Conservation (phyloP, 2,797 vertebrate species). For the Parauchenoglanis ngamensis region DNA sequence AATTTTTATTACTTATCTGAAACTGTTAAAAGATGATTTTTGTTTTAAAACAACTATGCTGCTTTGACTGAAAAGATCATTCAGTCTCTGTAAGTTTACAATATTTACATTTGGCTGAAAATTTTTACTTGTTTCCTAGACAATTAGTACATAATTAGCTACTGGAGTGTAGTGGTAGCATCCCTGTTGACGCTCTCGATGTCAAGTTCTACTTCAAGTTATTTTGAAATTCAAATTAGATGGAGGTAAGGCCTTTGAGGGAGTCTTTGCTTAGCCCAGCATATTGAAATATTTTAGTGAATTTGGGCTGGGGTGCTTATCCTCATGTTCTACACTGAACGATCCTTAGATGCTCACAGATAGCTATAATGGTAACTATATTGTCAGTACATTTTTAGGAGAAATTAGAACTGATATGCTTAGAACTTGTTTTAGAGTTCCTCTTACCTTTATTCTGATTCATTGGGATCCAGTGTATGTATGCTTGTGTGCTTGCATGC, state of each 20-base stretch:
- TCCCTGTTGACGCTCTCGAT: neutral
- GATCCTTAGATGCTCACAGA: neutral
- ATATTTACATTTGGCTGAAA: neutral
- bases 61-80: neutral
- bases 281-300: neutral
- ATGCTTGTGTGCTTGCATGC: neutral
- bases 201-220: neutral
- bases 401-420: constrained; percentile 22
- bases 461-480: neutral
- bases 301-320: neutral
- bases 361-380: neutral
- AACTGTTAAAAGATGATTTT: neutral
- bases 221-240: neutral
- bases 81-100: neutral
- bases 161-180: neutral
- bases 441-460: neutral
- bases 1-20: neutral
- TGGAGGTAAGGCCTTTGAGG: neutral
- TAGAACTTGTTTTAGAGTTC: constrained; percentile 25
- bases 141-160: neutral
- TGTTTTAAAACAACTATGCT: neutral
- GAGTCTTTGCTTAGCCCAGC: neutral
- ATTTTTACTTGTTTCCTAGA: neutral
- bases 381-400: neutral
- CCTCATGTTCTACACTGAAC: neutral